Conservation (phyloP, 2,113 vertebrate species). For the Lonchura striata region DNA sequence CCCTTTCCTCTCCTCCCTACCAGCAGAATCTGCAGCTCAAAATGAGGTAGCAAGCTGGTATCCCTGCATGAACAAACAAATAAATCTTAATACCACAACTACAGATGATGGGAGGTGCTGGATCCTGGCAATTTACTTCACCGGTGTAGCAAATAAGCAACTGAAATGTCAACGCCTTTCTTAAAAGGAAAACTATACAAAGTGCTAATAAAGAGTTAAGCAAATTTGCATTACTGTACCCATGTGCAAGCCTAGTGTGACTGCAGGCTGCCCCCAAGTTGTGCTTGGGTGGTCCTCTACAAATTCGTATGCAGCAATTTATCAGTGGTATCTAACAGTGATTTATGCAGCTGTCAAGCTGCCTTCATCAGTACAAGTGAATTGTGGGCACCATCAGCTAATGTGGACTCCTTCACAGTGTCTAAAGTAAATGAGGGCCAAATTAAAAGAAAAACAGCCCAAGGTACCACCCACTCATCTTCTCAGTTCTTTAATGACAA, state of each 20-base stretch:
- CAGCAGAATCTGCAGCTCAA: not conserved
- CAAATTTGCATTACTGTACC: conserved; percentile 78
- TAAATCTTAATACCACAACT: not conserved
- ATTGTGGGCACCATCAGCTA: conserved; percentile 72
- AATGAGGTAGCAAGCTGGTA: not conserved
- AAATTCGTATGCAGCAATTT: conserved; percentile 73
- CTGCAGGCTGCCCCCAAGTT: conserved; percentile 30
- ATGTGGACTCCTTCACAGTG: conserved; percentile 64
- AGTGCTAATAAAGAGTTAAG: conserved; percentile 71
- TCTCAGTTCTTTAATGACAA: conserved; percentile 72
- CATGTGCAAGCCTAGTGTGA: conserved; percentile 52
- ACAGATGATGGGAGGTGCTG: not conserved
- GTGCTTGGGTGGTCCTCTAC: conserved; percentile 79
- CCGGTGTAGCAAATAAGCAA: not conserved
- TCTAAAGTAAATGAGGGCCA: conserved; percentile 71
- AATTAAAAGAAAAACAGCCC: conserved; percentile 79
- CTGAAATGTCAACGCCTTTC: not conserved
- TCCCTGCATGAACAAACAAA: not conserved
- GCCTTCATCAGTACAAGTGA: conserved; percentile 80
- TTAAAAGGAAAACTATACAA: not conserved
- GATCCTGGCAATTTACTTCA: not conserved
- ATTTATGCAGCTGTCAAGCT: conserved; percentile 85
- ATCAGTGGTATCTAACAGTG: conserved; percentile 76
- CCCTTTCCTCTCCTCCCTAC: not conserved
- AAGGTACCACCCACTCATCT: conserved; percentile 79